Evolutionary conservation across 2,888 invertebrate genomes (phyloP).

Genomic region (Lumbricus terrestris): DNA sequence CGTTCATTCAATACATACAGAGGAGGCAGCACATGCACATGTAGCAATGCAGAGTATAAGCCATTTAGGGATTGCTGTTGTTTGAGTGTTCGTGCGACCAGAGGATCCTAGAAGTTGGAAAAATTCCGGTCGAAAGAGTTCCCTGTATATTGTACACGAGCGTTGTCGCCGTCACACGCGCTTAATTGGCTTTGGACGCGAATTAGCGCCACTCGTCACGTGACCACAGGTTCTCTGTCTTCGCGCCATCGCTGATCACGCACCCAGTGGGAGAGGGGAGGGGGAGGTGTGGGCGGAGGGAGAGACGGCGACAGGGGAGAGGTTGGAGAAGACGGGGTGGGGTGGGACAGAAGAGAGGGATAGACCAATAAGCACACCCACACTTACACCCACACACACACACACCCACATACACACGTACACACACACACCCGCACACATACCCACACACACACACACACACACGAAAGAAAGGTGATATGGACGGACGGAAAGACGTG

Average conservation of each 20-base stretch:
- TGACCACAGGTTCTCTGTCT: neutral
- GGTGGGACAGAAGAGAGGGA: neutral
- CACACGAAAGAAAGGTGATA: neutral
- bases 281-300: neutral
- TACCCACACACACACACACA: neutral
- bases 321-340: neutral
- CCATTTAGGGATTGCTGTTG: too few relatives aligned
- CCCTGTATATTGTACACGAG: too few relatives aligned
- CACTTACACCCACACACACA: neutral
- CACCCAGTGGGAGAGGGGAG: neutral
- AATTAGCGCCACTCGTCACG: neutral
- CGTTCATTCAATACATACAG: neutral
- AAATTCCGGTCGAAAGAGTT: neutral
- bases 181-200: neutral
- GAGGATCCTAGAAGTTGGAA: neutral
- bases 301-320: neutral
- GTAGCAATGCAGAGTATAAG: too few relatives aligned
- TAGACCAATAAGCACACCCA: too few relatives aligned
- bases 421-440: neutral
- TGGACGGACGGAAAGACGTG: neutral
- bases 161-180: too few relatives aligned
- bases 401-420: neutral
- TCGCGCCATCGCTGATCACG: neutral
- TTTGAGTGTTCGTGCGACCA: neutral
- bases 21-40: neutral